Base-by-base conservation (phyloP, 2,888 invertebrate genomes). In the Crematogaster levior region DNA sequence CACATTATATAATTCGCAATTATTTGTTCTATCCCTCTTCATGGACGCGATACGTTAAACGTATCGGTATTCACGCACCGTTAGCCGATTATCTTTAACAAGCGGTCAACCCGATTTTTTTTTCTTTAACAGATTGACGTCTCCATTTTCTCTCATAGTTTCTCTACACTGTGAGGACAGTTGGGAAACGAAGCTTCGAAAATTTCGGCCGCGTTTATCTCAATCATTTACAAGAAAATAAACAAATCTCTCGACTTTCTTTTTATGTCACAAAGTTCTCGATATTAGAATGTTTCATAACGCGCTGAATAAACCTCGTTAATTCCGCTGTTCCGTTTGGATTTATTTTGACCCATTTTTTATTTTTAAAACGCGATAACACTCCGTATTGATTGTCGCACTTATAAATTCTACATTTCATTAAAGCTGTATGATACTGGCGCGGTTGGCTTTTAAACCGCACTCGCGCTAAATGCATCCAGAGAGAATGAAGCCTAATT, bases 321-420 rank as follows among this genome's bases (percentile, higher is more conserved):
- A 43, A 30, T 6, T 77, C 53, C 3, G 15, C n/a, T 21, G 37
- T 51, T 37, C 18, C 18, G 15, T 48, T 37, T 24, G 40, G 1
- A 34, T 61, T 46, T 60, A 46, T 46, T 74, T 68, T 43, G 68
- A 68, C 56, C 68, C 12, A 43, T 46, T 68, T n/a, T 77, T 68
- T 56, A 68, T 77, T 68, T 77, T 77, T 53, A 51, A 75, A 51
- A 65, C n/a, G 27, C 65, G 63, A 56, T 56, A 72, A 18, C 40
- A n/a, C 18, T 15, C 18, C 24, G 30, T 74, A 34, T 63, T 30
- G 48, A 51, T 30, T 53, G 18, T 61, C 18, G 27, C 30, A 34
- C 46, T 75, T 75, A 30, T 56, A 21, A 46, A 68, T 53, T 68
- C 37, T 24, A 51, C 18, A n/a, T 53, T 40, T 18, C 12, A 56